Base-by-base conservation (phyloP, 1,140 invertebrate genomes). In the Dendrolimus punctatus region DNA sequence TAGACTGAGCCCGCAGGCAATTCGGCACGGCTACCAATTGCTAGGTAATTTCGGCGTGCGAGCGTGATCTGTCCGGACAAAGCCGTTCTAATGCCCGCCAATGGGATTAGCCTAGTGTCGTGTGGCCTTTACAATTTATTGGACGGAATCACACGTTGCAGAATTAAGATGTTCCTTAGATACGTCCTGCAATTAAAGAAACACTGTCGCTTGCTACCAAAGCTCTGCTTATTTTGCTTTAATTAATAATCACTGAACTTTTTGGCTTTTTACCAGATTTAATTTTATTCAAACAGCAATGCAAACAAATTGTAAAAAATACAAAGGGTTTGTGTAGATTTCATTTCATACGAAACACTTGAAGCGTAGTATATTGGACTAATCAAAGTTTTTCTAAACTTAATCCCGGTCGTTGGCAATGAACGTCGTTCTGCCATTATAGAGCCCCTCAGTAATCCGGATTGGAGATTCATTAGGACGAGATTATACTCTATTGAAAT, bases 401-500 rank as follows among this genome's bases (percentile, higher is more conserved):
- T 64, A 61, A 80, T 68, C 72, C 70, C 52, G 66, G 61, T 76
- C 70, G 71, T 74, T 75, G 70, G 72, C 73, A 72, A 60, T 66
- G 71, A 62, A 54, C 76, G 60, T 60, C 71, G 67, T 66, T 66
- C 68, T 61, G 52, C 77, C 68, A 76, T 80, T 75, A 80, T 70
- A 72, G 70, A 73, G 61, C 58, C 71, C 74, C 62, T 71, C 71
- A 64, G 57, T 87, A 86, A 87, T 87, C 84, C 85, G 85, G 83
- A 85, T 85, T 77, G 73, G 73, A 83, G 86, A 88, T 88, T 88
- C 86, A 88, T 88, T 88, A 88, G 80, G 79, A 74, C 71, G 73
- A 87, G 86, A 88, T 88, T 88, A 88, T 85, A 79, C 82, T 80
- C 81, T 84, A 87, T 88, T 87, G 85, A 88, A 87, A 87, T 87